These are phyloP conservation scores for Melolontha melolontha DNA, from an alignment of 2,888 invertebrate genomes.

Conservation along the genomic window DNA sequence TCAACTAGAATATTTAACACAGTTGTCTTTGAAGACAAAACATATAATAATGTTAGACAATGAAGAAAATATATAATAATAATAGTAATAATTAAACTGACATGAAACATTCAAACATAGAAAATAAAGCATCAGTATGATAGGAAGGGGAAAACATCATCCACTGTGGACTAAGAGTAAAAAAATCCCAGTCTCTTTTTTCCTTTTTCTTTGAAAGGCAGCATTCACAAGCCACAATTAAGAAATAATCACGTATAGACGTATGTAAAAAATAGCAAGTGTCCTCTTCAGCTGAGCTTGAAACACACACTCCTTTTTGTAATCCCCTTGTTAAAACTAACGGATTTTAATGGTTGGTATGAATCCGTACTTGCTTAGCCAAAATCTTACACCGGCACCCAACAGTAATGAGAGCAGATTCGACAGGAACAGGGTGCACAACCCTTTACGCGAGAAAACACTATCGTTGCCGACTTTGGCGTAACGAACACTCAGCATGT, in stretches of 20 bases:
- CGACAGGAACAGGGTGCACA: constrained; percentile 90
- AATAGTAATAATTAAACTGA: not conserved
- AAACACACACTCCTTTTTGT: constrained; percentile 42
- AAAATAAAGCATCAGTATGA: constrained; percentile 37
- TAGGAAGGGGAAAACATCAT: constrained; percentile 24
- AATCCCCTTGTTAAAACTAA: constrained; percentile 51
- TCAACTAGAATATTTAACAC: not conserved
- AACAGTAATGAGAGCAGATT: constrained; percentile 90
- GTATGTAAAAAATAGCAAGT: constrained; percentile 51
- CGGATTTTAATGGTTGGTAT: constrained; percentile 63
- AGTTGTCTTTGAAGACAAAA: not conserved
- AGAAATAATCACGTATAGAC: constrained; percentile 55
- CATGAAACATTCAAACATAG: constrained; percentile 23
- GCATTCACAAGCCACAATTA: constrained; percentile 46
- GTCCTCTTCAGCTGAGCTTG: constrained; percentile 47
- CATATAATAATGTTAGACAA: no score
- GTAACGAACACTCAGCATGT: constrained; percentile 73
- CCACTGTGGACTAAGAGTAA: constrained; percentile 39
- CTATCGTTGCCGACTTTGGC: constrained; percentile 82
- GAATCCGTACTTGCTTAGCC: constrained; percentile 73
- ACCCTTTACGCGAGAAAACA: constrained; percentile 88
- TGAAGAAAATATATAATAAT: no score
- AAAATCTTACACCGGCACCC: constrained; percentile 90
- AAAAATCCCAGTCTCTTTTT: constrained; percentile 41
- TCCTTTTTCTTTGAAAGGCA: constrained; percentile 32